Evolutionary conservation across 2,113 vertebrate species (phyloP), one percentile per base, ranked within the genome.

Genomic region (Malurus cyaneus): DNA sequence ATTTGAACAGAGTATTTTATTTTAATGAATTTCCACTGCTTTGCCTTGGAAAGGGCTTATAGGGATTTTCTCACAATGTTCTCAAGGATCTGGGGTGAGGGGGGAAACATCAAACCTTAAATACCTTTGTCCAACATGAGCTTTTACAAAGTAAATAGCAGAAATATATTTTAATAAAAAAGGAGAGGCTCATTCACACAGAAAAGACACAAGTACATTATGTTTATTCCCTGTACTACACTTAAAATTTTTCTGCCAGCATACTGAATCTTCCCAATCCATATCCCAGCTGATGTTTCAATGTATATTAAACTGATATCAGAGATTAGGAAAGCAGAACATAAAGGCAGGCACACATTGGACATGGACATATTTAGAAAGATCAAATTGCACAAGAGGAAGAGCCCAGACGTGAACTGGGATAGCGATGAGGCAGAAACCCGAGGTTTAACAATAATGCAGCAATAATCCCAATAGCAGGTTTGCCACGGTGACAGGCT

Each of bases 71-170:
- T 71, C n/a, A 73, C 31, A 71, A 50, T 84, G 26, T 80, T 85
- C 67, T 64, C 59, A 74, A 74, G 78, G 66, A 93, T 18, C 28
- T 65, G 6, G 12, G 15, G 1, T 42, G 15, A 4, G 10, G 10
- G 7, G 2, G 1, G 2, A 13, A 53, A 25, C 28, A 56, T 4
- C 44, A 76, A 71, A 86, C 9, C 62, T 92, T 84, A 94, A 93
- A 78, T 42, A 79, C 25, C 9, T 94, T 91, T 73, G 52, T 24
- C 25, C 39, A 84, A 36, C 14, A 18, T 47, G 66, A 92, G 62
- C 72, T 81, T 81, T 89, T 60, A 60, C 36, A 81, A 76, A 86
- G 62, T 74, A 90, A 95, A 95, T 77, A 90, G 15, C 60, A 79
- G 34, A 67, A 26, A 49, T 52, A 10, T 32, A 73, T 67, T 76